A percentile compares a stretch with the other conserved stretches of the same genome.
Evolutionary conservation across 2,797 vertebrate genomes (phyloP).

Genomic region (Gambusia yucatana): DNA sequence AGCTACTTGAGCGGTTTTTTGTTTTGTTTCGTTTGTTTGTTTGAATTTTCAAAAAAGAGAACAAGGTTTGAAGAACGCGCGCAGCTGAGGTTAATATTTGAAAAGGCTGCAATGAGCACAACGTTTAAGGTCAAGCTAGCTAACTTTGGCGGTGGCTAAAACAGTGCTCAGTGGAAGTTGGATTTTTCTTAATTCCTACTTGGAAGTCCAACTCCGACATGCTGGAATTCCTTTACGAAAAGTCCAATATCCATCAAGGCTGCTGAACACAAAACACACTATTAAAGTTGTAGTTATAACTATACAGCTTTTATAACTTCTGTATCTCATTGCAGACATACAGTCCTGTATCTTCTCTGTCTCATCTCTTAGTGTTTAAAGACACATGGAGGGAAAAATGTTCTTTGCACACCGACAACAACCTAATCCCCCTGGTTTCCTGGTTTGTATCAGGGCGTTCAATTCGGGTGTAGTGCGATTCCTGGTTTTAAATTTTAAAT

Average conservation of each 20-base stretch:
- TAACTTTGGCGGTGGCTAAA: constrained; percentile 13
- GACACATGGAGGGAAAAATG: not conserved
- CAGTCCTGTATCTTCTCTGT: too few relatives aligned
- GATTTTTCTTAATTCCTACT: not conserved
- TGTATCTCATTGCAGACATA: not conserved
- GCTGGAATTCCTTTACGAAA: not conserved
- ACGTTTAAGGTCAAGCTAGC: not conserved
- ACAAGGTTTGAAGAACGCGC: not conserved
- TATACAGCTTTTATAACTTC: not conserved
- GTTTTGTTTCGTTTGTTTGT: not conserved
- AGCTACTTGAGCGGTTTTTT: too few relatives aligned
- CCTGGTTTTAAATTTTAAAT: not conserved
- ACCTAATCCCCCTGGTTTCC: not conserved
- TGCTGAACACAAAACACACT: not conserved
- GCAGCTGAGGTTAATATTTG: not conserved
- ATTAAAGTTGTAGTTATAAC: not conserved
- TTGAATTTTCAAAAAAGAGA: constrained; percentile 3
- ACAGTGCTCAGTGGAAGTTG: not conserved
- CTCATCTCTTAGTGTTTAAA: not conserved
- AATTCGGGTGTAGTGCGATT: not conserved
- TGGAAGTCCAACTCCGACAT: not conserved
- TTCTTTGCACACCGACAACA: not conserved
- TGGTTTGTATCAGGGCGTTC: not conserved
- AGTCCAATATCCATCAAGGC: not conserved
- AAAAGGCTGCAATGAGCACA: not conserved